Conservation (phyloP, 2,888 invertebrate genomes). For the Chrysolina americana region DNA sequence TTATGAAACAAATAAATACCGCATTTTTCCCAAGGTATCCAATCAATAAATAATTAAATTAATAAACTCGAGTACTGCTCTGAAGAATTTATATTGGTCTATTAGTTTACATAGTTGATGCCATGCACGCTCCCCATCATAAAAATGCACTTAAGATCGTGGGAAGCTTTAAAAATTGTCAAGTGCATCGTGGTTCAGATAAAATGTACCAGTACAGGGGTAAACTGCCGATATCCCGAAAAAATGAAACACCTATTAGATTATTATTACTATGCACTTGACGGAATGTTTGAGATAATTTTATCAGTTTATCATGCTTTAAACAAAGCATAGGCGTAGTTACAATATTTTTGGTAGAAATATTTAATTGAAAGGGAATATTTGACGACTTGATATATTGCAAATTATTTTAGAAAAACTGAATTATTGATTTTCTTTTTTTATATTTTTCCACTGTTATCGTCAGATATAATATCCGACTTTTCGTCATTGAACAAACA, state of each 20-base stretch:
- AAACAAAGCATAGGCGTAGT: conserved; percentile 12
- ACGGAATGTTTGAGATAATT: conserved; percentile 31
- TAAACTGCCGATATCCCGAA: conserved; percentile 15
- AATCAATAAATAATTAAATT: conserved; percentile 22
- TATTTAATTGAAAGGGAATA: too few relatives aligned
- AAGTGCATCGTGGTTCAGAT: conserved; percentile 38
- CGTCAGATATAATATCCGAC: too few relatives aligned
- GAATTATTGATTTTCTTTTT: too few relatives aligned
- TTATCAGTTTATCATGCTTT: conserved; percentile 16
- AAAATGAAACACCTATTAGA: conserved; percentile 37
- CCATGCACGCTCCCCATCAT: conserved; percentile 42
- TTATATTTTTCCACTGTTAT: too few relatives aligned
- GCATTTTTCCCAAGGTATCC: conserved; percentile 25
- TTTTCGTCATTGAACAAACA: too few relatives aligned
- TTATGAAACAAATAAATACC: neutral
- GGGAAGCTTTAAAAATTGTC: conserved; percentile 44
- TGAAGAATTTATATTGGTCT: conserved; percentile 31
- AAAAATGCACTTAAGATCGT: conserved; percentile 44
- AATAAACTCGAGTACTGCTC: conserved; percentile 26
- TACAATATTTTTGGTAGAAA: too few relatives aligned
- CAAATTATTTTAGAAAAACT: too few relatives aligned
- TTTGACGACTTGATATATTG: too few relatives aligned
- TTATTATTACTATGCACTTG: conserved; percentile 34
- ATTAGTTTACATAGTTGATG: conserved; percentile 42
- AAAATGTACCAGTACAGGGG: conserved; percentile 21